Percentiles rank a stretch among this genome's conserved stretches.
Conservation (phyloP, 2,888 invertebrate genomes). For the Sthenelais limicola region DNA sequence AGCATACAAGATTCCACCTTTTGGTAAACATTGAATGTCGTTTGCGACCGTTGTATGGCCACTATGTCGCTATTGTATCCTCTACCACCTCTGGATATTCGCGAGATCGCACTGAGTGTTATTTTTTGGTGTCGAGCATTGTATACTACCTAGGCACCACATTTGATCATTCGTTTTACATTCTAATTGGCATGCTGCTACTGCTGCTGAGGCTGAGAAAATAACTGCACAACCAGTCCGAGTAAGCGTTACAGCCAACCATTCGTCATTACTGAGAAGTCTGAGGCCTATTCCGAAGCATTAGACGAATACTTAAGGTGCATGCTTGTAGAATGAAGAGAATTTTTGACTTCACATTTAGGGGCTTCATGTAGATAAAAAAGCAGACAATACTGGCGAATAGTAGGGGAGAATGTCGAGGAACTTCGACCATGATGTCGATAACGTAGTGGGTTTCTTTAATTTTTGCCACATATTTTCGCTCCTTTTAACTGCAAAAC, state of each 20-base stretch:
- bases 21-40: too few relatives aligned
- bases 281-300: constrained; percentile 28
- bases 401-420: constrained; percentile 16
- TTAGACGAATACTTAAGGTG: constrained; percentile 32
- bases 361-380: constrained; percentile 36
- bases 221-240: constrained; percentile 10
- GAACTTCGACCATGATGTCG: not conserved
- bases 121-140: not conserved
- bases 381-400: constrained; percentile 19
- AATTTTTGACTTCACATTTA: constrained; percentile 14
- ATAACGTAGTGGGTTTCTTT: constrained; percentile 3
- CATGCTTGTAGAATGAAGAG: constrained; percentile 44
- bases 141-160: too few relatives aligned
- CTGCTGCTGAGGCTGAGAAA: constrained; percentile 25
- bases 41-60: too few relatives aligned
- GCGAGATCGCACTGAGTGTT: constrained; percentile 12
- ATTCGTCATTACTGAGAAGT: constrained; percentile 11
- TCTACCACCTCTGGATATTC: too few relatives aligned
- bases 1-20: too few relatives aligned
- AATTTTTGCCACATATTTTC: constrained; percentile 15
- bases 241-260: constrained; percentile 12
- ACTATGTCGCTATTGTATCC: too few relatives aligned
- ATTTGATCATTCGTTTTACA: constrained; percentile 35
- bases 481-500: too few relatives aligned
- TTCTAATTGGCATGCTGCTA: constrained; percentile 35